phyloP scores from a whole-genome alignment of 2,113 vertebrate genomes.

The Progne subis region DNA sequence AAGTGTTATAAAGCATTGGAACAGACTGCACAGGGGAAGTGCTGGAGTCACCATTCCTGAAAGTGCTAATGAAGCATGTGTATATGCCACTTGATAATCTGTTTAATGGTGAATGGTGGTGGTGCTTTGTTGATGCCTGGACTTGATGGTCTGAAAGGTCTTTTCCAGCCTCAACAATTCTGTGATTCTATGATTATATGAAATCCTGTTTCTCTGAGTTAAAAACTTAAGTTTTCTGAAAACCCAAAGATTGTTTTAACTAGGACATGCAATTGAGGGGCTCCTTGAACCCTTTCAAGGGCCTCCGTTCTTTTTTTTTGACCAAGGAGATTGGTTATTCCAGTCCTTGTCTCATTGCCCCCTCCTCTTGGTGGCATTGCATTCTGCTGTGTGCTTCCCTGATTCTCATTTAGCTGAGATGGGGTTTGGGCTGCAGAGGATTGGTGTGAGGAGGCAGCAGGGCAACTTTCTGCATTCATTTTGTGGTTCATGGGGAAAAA shows the following conservation, averaged over 20 bases:
- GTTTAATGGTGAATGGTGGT: neutral
- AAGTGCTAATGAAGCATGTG: neutral
- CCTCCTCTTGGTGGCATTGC: neutral
- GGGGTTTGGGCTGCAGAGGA: neutral
- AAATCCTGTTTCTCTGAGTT: neutral
- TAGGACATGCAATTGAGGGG: neutral
- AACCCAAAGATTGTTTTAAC: neutral
- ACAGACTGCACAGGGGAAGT: neutral
- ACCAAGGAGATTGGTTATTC: neutral
- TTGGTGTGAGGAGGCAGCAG: neutral
- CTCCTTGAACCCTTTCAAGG: neutral
- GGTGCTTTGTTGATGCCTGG: rapidly evolving
- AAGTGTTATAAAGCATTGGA: neutral
- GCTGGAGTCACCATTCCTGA: neutral
- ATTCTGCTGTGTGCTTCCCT: neutral
- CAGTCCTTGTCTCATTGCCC: neutral
- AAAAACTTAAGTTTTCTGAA: neutral
- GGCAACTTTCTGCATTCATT: neutral
- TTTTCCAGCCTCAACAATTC: neutral
- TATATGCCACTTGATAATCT: neutral
- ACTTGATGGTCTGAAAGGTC: neutral
- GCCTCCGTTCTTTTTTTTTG: rapidly evolving
- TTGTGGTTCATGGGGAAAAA: neutral
- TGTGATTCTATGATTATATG: neutral
- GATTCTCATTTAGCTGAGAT: neutral